A percentile compares a stretch with the other conserved stretches of the same genome.
These are phyloP conservation scores for Oncopodura yosiiana DNA, from an alignment of 1,140 invertebrate genomes.

Conservation along the genomic window DNA sequence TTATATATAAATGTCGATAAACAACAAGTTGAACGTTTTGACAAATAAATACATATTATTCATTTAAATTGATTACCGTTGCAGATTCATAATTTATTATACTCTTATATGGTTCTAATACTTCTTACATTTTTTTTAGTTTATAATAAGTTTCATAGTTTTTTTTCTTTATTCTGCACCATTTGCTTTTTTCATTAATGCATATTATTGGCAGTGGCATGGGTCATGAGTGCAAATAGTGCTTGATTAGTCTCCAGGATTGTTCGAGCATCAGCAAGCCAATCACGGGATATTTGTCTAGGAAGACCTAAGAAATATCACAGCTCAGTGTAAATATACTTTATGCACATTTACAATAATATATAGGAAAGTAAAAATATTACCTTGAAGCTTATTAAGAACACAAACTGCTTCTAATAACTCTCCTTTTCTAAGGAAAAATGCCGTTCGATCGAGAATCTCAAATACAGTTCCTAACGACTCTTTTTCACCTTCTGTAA, in stretches of 20 bases:
- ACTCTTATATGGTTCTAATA: too few relatives aligned
- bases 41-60: too few relatives aligned
- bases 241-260: constrained; percentile 31
- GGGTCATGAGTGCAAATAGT: constrained; percentile 25
- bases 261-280: constrained; percentile 25
- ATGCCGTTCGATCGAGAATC: constrained; percentile 19
- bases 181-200: too few relatives aligned
- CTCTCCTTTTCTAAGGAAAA: constrained; percentile 25
- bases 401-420: constrained; percentile 21
- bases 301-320: constrained; percentile 11
- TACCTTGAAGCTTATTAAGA: constrained; percentile 26
- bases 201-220: constrained; percentile 27
- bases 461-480: constrained; percentile 9
- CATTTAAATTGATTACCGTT: too few relatives aligned
- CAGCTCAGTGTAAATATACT: not conserved
- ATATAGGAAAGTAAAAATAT: not conserved
- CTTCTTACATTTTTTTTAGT: too few relatives aligned
- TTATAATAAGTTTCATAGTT: too few relatives aligned
- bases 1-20: too few relatives aligned
- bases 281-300: constrained; percentile 26
- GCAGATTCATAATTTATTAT: too few relatives aligned
- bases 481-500: constrained; percentile 15
- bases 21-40: too few relatives aligned
- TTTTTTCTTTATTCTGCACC: too few relatives aligned
- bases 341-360: not conserved